Evolutionary conservation across 2,888 invertebrate genomes (phyloP).

Genomic region (Watsonalla cultraria): DNA sequence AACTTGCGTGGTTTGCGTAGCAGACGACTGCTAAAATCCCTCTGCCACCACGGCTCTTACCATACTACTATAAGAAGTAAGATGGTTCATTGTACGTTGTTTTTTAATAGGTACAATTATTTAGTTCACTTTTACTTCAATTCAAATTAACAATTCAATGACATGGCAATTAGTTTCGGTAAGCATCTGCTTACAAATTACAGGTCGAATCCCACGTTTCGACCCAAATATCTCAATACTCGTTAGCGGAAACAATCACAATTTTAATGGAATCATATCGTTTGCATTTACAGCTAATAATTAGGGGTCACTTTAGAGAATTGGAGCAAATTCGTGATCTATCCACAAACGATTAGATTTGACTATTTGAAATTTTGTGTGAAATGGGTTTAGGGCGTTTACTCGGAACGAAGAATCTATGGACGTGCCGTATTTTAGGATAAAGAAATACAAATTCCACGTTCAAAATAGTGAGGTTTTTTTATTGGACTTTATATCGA

Average conservation of each 20-base stretch:
- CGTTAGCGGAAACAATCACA: slow-evolving; percentile 1
- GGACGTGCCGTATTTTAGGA: too few species aligned
- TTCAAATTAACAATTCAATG: neutral
- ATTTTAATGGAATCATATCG: slow-evolving; percentile 3
- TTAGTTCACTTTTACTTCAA: neutral
- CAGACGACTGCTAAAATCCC: too few species aligned
- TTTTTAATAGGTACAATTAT: neutral
- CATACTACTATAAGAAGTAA: too few species aligned
- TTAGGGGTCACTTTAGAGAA: neutral
- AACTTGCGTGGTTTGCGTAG: too few species aligned
- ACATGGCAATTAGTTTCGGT: neutral
- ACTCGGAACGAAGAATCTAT: too few species aligned
- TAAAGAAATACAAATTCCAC: too few species aligned
- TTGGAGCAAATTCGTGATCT: neutral
- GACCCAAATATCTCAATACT: slow-evolving; percentile 24
- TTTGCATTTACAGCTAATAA: slow-evolving; percentile 1
- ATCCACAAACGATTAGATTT: neutral
- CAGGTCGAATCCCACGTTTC: slow-evolving; percentile 27
- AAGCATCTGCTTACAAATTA: slow-evolving; percentile 1
- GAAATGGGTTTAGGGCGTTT: neutral
- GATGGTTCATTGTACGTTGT: neutral
- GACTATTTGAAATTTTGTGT: neutral
- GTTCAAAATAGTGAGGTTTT: too few species aligned
- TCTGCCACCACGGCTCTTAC: too few species aligned
- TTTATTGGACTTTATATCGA: too few species aligned